phyloP scores from a whole-genome alignment of 2,888 invertebrate genomes.

The Portevinia maculata region DNA sequence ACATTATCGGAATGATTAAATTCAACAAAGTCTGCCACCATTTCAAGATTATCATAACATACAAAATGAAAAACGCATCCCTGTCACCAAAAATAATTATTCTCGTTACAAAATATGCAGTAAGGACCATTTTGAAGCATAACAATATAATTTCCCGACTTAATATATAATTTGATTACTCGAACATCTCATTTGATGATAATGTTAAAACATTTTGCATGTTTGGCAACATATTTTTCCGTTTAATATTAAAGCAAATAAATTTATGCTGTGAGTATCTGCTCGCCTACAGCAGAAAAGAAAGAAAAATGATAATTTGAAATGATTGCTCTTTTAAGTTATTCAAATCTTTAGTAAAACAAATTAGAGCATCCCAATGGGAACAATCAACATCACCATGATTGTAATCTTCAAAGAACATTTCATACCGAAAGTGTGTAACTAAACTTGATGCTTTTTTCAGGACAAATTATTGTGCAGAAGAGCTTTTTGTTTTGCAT shows the following conservation, averaged over 20 bases:
- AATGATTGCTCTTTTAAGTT: slow-evolving; percentile 16
- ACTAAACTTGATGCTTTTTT: slow-evolving; percentile 37
- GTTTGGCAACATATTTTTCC: neutral
- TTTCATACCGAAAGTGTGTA: slow-evolving; percentile 32
- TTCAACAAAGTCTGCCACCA: too few relatives aligned
- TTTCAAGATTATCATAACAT: too few relatives aligned
- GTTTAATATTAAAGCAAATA: too few relatives aligned
- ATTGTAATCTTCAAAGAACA: slow-evolving; percentile 51
- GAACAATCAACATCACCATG: slow-evolving; percentile 46
- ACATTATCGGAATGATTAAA: too few relatives aligned
- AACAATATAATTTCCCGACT: too few relatives aligned
- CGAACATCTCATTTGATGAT: too few relatives aligned
- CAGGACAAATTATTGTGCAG: slow-evolving; percentile 46
- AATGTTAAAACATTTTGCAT: neutral
- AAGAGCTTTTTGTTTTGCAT: slow-evolving; percentile 44
- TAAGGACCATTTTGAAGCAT: too few relatives aligned
- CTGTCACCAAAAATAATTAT: too few relatives aligned
- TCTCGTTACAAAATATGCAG: too few relatives aligned
- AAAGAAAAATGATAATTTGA: neutral
- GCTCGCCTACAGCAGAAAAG: neutral
- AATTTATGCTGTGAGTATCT: too few relatives aligned
- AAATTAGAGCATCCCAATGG: slow-evolving; percentile 47
- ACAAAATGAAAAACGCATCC: neutral
- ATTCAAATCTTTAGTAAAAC: slow-evolving; percentile 27
- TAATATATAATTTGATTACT: too few relatives aligned